Evolutionary conservation across 2,113 vertebrate species (phyloP).

Genomic region (Chaetura pelagica): DNA sequence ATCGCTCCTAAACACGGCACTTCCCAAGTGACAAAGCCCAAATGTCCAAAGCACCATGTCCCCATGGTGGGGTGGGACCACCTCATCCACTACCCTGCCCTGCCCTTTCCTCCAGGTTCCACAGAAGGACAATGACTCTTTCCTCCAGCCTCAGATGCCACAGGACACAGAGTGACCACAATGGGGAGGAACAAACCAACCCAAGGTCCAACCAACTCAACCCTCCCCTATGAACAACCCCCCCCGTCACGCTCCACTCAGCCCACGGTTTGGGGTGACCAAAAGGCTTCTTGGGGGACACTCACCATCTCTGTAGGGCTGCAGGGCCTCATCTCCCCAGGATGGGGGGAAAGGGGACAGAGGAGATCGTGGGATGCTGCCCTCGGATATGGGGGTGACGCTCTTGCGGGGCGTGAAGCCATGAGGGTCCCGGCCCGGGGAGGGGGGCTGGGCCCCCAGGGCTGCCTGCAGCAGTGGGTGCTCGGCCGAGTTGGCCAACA

Average conservation of each 20-base stretch:
- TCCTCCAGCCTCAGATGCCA: background rate
- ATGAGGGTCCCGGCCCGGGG: conserved; percentile 38
- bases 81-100: background rate
- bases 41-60: fast-evolving
- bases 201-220: too few relatives aligned
- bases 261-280: background rate
- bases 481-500: conserved; percentile 89
- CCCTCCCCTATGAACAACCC: too few relatives aligned
- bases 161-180: fast-evolving
- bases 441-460: too few relatives aligned
- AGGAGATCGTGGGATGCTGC: conserved; percentile 69
- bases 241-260: too few relatives aligned
- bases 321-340: conserved; percentile 75
- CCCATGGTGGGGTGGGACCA: fast-evolving
- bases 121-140: too few relatives aligned
- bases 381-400: conserved; percentile 54
- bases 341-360: conserved; percentile 67
- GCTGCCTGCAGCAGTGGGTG: conserved; percentile 77
- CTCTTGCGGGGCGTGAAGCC: conserved; percentile 38
- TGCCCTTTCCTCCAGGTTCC: background rate
- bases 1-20: fast-evolving
- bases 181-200: background rate
- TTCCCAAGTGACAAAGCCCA: background rate
- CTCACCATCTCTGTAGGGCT: conserved; percentile 79
- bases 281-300: background rate